A percentile compares a stretch with the other conserved stretches of the same genome.
These are phyloP conservation scores for Smittia aterrima DNA, from an alignment of 2,888 invertebrate species.

Conservation along the genomic window DNA sequence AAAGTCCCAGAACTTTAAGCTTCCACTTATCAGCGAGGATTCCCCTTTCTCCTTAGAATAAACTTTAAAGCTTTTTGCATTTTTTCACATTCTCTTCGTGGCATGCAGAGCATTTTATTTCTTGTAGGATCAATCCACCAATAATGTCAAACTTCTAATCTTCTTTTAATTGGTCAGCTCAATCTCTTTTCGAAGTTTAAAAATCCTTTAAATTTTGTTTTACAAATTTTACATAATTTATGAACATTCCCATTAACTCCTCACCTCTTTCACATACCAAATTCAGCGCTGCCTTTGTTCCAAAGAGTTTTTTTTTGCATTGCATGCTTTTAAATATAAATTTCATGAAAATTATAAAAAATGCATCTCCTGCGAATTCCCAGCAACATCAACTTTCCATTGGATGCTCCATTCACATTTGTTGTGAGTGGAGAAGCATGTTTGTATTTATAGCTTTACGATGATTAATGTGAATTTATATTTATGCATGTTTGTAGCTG, in stretches of 20 bases:
- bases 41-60: background rate
- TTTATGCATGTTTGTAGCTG: conserved; percentile 33
- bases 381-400: conserved; percentile 34
- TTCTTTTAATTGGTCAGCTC: too few relatives aligned
- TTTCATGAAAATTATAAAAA: conserved; percentile 36
- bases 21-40: background rate
- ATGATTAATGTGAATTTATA: conserved; percentile 41
- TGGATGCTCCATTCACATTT: conserved; percentile 32
- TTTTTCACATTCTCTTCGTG: background rate
- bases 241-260: too few relatives aligned
- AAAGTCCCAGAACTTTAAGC: background rate
- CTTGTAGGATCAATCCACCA: too few relatives aligned
- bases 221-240: too few relatives aligned
- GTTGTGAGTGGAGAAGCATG: conserved; percentile 27
- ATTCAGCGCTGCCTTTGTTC: too few relatives aligned
- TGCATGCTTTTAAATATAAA: background rate
- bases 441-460: conserved; percentile 39
- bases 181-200: too few relatives aligned
- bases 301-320: too few relatives aligned
- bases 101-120: too few relatives aligned
- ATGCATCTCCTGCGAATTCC: conserved; percentile 40
- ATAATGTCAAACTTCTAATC: too few relatives aligned
- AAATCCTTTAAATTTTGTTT: too few relatives aligned
- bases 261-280: too few relatives aligned
- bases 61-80: background rate